Base-by-base conservation (phyloP, 2,113 vertebrate species). In the Phoenicopterus ruber region DNA sequence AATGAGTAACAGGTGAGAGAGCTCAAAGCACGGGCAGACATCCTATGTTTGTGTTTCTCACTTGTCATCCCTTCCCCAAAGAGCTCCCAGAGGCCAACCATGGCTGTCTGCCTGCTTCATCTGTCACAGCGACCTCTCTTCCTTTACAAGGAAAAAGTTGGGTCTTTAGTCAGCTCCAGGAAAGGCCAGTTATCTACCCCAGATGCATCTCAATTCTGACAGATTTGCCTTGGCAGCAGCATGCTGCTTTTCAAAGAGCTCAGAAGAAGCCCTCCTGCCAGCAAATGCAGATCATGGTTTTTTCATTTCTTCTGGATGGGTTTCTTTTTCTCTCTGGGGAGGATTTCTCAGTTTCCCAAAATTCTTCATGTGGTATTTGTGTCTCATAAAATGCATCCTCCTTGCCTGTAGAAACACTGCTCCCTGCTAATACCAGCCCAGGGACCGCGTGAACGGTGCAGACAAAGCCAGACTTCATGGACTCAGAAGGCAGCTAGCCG, bases 1-100 rank as follows among this genome's bases (percentile, higher is more conserved):
- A 94, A 94, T 79, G 61, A 90, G 70, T 90, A 96, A 85, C 86
- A 92, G 62, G 73, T 88, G 85, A 73, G 34, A 88, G 78, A 81
- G 50, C 58, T 85, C 4, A 1, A 13, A 26, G 80, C 72, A 74
- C 0, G 3, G 71, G 36, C 70, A 90, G 32, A n/a, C 2, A 3
- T 82, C 77, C 84, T 70, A 7, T 71, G 52, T 88, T 93, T 93
- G 70, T 80, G 49, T 74, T 93, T 94, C 73, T 94, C 54, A 1
- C 83, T 86, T 55, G 65, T 77, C 78, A 78, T 13, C 26, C 72
- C 50, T 72, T 66, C 38, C 69, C 91, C 49, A 69, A 18, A 91
- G 40, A 49, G 47, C 50, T 86, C 77, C 69, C 70, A 29, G 72
- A 25, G 90, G 66, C 63, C 81, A 57, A 4, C 62, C 71, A 4